Evolutionary conservation across 2,797 vertebrate species (phyloP).

Genomic region (Pangasius krempfi): DNA sequence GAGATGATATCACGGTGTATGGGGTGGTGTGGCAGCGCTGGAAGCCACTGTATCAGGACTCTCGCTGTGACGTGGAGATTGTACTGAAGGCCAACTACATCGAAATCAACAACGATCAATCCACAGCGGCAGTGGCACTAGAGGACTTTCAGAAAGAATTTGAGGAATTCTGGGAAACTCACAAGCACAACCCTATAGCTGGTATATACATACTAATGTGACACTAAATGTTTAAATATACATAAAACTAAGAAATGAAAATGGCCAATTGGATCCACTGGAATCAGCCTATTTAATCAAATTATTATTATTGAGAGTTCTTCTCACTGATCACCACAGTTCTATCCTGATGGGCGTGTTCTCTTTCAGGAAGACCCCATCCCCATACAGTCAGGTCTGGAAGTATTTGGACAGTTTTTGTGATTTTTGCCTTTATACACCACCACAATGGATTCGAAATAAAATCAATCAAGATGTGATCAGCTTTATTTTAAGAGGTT

Average conservation of each 20-base stretch:
- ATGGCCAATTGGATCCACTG: background rate
- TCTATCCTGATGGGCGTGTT: background rate
- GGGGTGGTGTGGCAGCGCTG: constrained; percentile 93
- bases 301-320: too few relatives aligned
- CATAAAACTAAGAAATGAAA: background rate
- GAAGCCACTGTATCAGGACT: constrained; percentile 83
- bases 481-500: too few relatives aligned
- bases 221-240: background rate
- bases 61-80: constrained; percentile 88
- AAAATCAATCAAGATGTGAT: too few relatives aligned
- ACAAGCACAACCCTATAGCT: constrained; percentile 81
- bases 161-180: constrained; percentile 86
- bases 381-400: background rate
- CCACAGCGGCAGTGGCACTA: constrained; percentile 75
- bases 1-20: constrained; percentile 92
- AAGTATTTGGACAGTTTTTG: too few relatives aligned
- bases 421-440: too few relatives aligned
- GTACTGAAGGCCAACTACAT: constrained; percentile 92
- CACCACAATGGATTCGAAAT: too few relatives aligned
- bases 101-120: constrained; percentile 91
- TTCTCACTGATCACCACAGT: background rate
- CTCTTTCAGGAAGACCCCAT: background rate
- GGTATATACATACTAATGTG: constrained; percentile 69
- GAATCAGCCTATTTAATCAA: background rate
- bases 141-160: constrained; percentile 89